phyloP scores from a whole-genome alignment of 2,797 vertebrate genomes.

The Amphiprion clarkii region DNA sequence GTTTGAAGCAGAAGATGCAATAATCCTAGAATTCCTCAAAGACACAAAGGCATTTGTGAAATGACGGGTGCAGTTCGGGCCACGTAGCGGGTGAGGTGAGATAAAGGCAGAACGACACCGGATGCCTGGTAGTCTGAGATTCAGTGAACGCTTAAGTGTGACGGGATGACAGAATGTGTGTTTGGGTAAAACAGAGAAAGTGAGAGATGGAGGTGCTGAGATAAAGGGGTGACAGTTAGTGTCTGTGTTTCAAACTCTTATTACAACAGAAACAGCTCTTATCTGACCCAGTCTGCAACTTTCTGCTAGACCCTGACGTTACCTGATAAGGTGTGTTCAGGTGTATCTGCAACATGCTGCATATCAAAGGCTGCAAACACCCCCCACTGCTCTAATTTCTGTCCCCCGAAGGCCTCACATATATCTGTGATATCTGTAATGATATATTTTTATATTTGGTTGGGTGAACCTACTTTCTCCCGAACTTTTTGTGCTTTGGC shows the following conservation, averaged over 20 bases:
- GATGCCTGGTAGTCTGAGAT: conserved; percentile 5
- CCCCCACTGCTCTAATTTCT: conserved; percentile 7
- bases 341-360: not conserved
- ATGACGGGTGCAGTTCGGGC: too few species aligned
- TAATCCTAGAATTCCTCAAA: not conserved
- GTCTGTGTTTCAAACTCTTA: conserved; percentile 17
- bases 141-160: not conserved
- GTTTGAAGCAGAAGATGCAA: conserved; percentile 2
- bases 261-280: conserved; percentile 27
- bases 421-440: not conserved
- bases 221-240: conserved; percentile 6
- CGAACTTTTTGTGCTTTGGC: not conserved
- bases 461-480: too few species aligned
- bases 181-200: not conserved
- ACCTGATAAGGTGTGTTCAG: conserved; percentile 10
- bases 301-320: conserved; percentile 9
- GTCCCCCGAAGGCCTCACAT: not conserved
- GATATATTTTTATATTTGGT: not conserved
- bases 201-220: conserved; percentile 2
- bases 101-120: conserved; percentile 1
- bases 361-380: conserved; percentile 8
- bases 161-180: conserved; percentile 11
- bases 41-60: not conserved
- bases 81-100: too few species aligned
- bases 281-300: conserved; percentile 42